Base-by-base conservation (phyloP, 1,140 invertebrate genomes). In the Habropoda laboriosa region DNA sequence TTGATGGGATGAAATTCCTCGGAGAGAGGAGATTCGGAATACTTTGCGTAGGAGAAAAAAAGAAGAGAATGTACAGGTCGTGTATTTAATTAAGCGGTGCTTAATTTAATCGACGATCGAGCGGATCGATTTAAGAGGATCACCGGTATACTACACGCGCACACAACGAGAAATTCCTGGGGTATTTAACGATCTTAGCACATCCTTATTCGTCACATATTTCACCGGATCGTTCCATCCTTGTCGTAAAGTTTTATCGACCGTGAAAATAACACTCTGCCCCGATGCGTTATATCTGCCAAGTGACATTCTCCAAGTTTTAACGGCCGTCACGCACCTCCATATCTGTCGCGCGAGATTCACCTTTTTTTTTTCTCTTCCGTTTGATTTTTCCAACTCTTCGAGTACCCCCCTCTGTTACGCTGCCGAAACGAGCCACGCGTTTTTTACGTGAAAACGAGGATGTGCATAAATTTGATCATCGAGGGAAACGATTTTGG, bases 161-260 rank as follows among this genome's bases (percentile, higher is more conserved):
- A 5, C 5, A 42, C 47, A 49, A 58, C 4, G 30, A 13, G 32
- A 12, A 55, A 58, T 64, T 74, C 80, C 42, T 55, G 30, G n/a
- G 21, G 58, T 70, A 27, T 70, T 74, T 78, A 72, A 79, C 70
- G 55, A 80, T 73, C 63, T 66, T 47, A 30, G 42, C 51, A 57
- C 53, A 80, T 80, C 42, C 57, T 72, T 83, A 80, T 60, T 45
- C 73, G 75, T 72, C 51, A 66, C 40, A 71, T 74, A 79, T 71
- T 75, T 74, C 74, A 73, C 49, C 38, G 24, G 72, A 80, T 75
- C 57, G 76, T 81, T 71, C 38, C 42, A 51, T 75, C 24, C 49
- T 71, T 67, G 27, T 58, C 76, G 47, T 84, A 70, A 81, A 84
- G 74, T 51, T 74, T 86, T 70, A 85, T 81, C 42, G 66, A 70